Percentiles rank a stretch among this genome's conserved stretches.
These are phyloP conservation scores for Pholis gunnellus DNA, from an alignment of 2,113 vertebrate genomes.

Conservation along the genomic window DNA sequence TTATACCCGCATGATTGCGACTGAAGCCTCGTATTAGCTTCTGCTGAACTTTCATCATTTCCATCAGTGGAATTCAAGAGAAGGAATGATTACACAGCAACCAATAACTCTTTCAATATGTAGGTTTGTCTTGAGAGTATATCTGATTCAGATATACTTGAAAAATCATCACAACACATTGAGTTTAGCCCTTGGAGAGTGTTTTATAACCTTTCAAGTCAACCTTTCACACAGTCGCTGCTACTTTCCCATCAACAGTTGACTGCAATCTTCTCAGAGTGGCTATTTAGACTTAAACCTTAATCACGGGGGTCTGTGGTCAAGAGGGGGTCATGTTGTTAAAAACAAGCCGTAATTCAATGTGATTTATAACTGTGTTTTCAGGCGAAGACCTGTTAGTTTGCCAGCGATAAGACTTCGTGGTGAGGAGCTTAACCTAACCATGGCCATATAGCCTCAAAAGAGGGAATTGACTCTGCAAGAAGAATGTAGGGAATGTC, in stretches of 20 bases:
- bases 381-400: conserved; percentile 18
- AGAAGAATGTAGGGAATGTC: conserved; percentile 42
- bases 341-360: conserved; percentile 17
- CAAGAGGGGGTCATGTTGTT: background rate
- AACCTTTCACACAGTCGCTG: background rate
- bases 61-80: background rate
- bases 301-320: background rate
- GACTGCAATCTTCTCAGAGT: conserved; percentile 1
- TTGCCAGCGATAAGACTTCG: conserved; percentile 18
- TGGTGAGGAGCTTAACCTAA: conserved; percentile 7
- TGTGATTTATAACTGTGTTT: conserved; percentile 6
- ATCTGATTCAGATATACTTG: background rate
- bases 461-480: conserved; percentile 13
- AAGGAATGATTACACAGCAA: background rate
- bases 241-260: background rate
- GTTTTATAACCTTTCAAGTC: background rate
- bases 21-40: background rate
- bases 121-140: background rate
- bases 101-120: background rate
- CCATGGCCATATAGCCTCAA: conserved; percentile 3
- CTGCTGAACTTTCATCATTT: background rate
- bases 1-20: background rate
- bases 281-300: background rate
- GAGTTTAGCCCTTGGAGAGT: background rate
- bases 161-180: background rate